Conservation (phyloP, 2,797 vertebrate species). For the Neosilurus hyrtlii region DNA sequence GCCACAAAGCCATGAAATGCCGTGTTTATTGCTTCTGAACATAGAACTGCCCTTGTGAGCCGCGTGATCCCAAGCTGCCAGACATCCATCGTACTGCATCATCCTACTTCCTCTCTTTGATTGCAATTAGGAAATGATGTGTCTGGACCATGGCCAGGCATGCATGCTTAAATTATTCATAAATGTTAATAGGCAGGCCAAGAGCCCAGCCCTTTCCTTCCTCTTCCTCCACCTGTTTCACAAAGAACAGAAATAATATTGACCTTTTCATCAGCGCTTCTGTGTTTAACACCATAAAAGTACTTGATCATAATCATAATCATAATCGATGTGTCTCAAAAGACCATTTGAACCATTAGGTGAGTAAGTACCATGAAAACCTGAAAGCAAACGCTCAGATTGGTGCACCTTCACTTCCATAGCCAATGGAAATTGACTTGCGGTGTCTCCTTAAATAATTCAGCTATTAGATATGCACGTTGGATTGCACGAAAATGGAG, state of each 20-base stretch:
- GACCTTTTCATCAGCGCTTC: conserved; percentile 50
- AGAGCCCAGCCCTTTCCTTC: conserved; percentile 45
- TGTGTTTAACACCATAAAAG: conserved; percentile 33
- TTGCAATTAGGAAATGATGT: conserved; percentile 60
- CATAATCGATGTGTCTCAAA: conserved; percentile 30
- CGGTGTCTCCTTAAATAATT: conserved; percentile 29
- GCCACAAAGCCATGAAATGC: conserved; percentile 4
- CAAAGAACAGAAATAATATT: conserved; percentile 56
- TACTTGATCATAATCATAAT: conserved; percentile 39
- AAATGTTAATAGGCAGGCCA: conserved; percentile 58
- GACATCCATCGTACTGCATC: conserved; percentile 36
- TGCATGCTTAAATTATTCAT: conserved; percentile 60
- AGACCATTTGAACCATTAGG: conserved; percentile 25
- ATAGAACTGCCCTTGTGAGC: conserved; percentile 34
- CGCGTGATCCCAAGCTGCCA: conserved; percentile 30
- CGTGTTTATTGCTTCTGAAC: conserved; percentile 38
- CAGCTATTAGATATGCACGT: conserved; percentile 24
- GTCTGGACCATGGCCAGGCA: conserved; percentile 56
- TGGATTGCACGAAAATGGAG: conserved; percentile 12
- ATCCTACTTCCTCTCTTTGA: conserved; percentile 51
- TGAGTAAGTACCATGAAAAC: conserved; percentile 1
- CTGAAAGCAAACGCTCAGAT: background rate
- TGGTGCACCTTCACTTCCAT: background rate
- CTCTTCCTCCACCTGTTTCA: conserved; percentile 43
- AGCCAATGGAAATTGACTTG: conserved; percentile 5